Evolutionary conservation across 2,113 vertebrate species (phyloP).

Genomic region (Gnathonemus longibarbis): DNA sequence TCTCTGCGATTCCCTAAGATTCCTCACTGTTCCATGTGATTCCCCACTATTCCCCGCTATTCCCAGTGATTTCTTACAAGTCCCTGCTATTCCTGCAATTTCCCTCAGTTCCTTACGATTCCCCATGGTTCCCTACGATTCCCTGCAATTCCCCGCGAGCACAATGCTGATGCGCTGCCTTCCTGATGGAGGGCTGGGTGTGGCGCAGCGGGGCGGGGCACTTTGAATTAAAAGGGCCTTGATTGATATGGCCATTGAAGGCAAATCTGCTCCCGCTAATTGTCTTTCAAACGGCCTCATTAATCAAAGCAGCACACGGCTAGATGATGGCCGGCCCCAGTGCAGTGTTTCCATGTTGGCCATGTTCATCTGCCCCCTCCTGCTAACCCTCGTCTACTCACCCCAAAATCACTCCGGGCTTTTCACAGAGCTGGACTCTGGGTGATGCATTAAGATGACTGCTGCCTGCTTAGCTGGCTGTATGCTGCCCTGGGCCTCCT

Average conservation of each 20-base stretch:
- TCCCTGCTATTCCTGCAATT: neutral
- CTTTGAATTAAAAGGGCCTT: slow-evolving; percentile 74
- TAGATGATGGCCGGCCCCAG: slow-evolving; percentile 65
- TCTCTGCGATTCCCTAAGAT: slow-evolving; percentile 8
- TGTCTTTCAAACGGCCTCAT: slow-evolving; percentile 98
- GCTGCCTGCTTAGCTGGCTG: slow-evolving; percentile 65
- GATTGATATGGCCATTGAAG: slow-evolving; percentile 89
- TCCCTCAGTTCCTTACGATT: neutral
- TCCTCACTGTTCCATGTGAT: slow-evolving; percentile 10
- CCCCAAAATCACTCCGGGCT: neutral
- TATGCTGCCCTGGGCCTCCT: slow-evolving; percentile 83
- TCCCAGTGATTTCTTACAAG: neutral
- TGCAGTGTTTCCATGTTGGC: slow-evolving; percentile 43
- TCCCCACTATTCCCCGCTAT: neutral
- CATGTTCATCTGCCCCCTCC: slow-evolving; percentile 51
- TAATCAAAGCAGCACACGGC: slow-evolving; percentile 75
- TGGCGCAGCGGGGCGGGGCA: slow-evolving; percentile 40
- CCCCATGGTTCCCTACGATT: neutral
- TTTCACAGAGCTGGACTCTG: neutral
- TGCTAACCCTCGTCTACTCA: slow-evolving; percentile 31
- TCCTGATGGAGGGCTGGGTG: slow-evolving; percentile 52
- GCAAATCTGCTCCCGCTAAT: slow-evolving; percentile 90
- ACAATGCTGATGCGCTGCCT: slow-evolving; percentile 58
- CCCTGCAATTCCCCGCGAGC: slow-evolving; percentile 20
- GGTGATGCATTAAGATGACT: neutral